Conservation (phyloP, 2,113 vertebrate genomes). For the Orycteropus afer region DNA sequence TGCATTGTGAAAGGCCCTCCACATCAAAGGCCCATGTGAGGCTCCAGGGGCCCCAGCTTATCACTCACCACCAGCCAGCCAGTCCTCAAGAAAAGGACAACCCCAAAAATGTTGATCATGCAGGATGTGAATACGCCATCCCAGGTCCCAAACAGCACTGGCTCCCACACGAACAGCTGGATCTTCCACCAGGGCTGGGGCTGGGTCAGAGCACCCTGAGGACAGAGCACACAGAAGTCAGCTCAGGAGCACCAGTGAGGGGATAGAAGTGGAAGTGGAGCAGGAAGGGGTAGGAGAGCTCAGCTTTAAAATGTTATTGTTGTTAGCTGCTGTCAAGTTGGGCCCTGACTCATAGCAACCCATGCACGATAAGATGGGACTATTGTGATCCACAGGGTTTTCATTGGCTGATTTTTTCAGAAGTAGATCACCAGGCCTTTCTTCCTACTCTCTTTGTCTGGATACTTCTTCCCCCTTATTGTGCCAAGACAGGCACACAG, state of each 20-base stretch:
- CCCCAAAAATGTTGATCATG: conserved; percentile 99
- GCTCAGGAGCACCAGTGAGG: not conserved
- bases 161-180: conserved; percentile 96
- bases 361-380: not conserved
- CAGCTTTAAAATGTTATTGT: not conserved
- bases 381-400: not conserved
- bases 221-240: not conserved
- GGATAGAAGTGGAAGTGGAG: no score
- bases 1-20: not conserved
- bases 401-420: not conserved
- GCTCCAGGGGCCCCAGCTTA: not conserved
- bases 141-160: conserved; percentile 97
- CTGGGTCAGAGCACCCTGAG: conserved; percentile 88
- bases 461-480: not conserved
- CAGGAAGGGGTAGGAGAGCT: not conserved
- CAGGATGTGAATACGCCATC: conserved; percentile 99
- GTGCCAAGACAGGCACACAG: not conserved
- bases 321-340: not conserved
- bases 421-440: not conserved
- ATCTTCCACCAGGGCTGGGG: conserved; percentile 97
- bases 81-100: conserved; percentile 96
- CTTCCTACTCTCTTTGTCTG: not conserved
- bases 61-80: conserved; percentile 95
- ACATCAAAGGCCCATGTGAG: rapidly evolving
- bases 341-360: not conserved